Percentiles rank a stretch among this genome's conserved stretches.
phyloP scores from a whole-genome alignment of 2,797 vertebrate species.

The Adrianichthys oophorus region DNA sequence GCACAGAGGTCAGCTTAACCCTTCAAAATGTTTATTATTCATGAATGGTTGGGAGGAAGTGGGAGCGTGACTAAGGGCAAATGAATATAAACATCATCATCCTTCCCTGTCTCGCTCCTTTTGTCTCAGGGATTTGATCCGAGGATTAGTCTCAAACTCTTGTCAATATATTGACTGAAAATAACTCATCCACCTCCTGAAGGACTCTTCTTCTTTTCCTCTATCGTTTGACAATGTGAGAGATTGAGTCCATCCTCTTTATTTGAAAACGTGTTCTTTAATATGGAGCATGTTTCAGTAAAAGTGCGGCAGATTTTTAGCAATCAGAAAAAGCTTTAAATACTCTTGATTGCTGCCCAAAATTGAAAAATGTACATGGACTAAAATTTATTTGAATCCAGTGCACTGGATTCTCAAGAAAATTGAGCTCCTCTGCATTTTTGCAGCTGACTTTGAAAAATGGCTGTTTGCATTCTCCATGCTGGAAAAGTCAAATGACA shows the following conservation, averaged over 20 bases:
- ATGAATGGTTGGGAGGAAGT: slow-evolving; percentile 43
- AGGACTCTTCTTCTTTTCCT: slow-evolving; percentile 34
- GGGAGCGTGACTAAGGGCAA: slow-evolving; percentile 49
- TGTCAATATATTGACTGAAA: slow-evolving; percentile 65
- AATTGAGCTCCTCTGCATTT: no score
- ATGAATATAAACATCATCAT: slow-evolving; percentile 66
- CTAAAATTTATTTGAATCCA: no score
- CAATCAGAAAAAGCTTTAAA: slow-evolving; percentile 34
- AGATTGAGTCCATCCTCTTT: slow-evolving; percentile 52
- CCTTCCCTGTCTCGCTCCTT: slow-evolving; percentile 42
- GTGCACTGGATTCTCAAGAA: no score
- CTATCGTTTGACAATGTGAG: slow-evolving; percentile 27
- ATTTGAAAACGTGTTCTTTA: slow-evolving; percentile 37
- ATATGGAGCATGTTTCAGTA: slow-evolving; percentile 56
- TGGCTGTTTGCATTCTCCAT: no score
- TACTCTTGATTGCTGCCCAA: slow-evolving; percentile 36
- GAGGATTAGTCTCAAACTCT: slow-evolving; percentile 64
- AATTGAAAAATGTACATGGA: slow-evolving; percentile 46
- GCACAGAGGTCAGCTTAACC: slow-evolving; percentile 51
- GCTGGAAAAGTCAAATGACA: no score
- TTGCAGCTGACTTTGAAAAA: no score
- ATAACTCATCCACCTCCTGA: slow-evolving; percentile 54
- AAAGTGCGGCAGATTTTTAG: slow-evolving; percentile 46
- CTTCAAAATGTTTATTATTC: slow-evolving; percentile 62
- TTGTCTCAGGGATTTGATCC: slow-evolving; percentile 61